Evolutionary conservation across 2,113 vertebrate genomes (phyloP), one percentile per base, ranked within the genome.

Genomic region (Prionailurus bengalensis): DNA sequence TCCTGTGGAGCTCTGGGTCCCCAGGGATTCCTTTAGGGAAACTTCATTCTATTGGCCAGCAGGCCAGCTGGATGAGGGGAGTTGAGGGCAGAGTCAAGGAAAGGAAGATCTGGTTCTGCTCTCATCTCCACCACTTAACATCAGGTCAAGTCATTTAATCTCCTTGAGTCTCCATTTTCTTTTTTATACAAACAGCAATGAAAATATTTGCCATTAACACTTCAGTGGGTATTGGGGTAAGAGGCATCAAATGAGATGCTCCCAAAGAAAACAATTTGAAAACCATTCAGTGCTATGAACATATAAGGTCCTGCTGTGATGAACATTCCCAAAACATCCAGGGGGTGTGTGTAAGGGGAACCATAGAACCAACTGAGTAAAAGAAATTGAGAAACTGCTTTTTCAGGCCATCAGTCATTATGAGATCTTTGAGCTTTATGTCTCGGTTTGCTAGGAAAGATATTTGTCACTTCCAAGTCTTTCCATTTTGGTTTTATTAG

Each of bases 401-500:
- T 4, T 42, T 63, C 0, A 31, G 4, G 0, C 16, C 42, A 63
- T 63, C 12, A 25, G n/a, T 90, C n/a, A 82, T 88, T 66, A 53
- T 0, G 12, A 84, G 36, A 84, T 74, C 14, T 27, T 73, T 19
- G 39, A 66, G 19, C 16, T 86, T 81, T 86, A 36, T 71, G 13
- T 7, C 53, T 96, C 39, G 29, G 29, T 93, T 89, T 80, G 21
- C 31, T 92, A 11, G 5, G 89, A 58, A 58, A 91, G 48, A 16
- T n/a, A 65, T 68, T 42, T 71, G 17, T 86, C 66, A 93, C 36
- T 68, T 95, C 48, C 11, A 76, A 58, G 31, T 66, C 66, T 95
- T 92, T 58, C 42, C 11, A 78, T 95, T 96, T 95, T 92, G 21
- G 27, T 89, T 97, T 89, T 94, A 73, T 95, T 86, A 83, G n/a